Conservation (phyloP, 2,888 invertebrate species). For the Leucophenga maculata region DNA sequence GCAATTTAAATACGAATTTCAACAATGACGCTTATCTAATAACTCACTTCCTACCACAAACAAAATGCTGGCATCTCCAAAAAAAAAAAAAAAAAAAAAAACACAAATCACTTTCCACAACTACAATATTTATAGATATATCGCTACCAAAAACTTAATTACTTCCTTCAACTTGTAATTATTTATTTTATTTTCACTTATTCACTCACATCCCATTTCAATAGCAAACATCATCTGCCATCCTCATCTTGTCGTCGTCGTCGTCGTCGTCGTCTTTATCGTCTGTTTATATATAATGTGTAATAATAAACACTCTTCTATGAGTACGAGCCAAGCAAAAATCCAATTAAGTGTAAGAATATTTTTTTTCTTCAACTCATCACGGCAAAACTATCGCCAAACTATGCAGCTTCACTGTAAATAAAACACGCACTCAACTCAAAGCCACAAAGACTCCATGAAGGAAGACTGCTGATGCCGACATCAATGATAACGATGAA, state of each 20-base stretch:
- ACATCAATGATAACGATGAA: conserved; percentile 49
- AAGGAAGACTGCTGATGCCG: conserved; percentile 6
- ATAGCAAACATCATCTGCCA: conserved; percentile 59
- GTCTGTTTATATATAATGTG: neutral
- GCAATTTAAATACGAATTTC: neutral
- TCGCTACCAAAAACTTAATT: conserved; percentile 54
- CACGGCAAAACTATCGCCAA: conserved; percentile 34
- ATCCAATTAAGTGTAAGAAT: conserved; percentile 59
- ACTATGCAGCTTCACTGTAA: conserved; percentile 15
- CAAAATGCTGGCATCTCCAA: too few species aligned
- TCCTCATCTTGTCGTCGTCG: neutral
- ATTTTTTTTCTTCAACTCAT: conserved; percentile 28
- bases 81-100: too few species aligned
- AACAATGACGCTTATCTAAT: neutral
- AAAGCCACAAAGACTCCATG: conserved; percentile 32
- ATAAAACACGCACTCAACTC: conserved; percentile 22
- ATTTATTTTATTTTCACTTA: conserved; percentile 45
- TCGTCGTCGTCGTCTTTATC: neutral
- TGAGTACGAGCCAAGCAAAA: conserved; percentile 46
- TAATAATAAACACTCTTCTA: conserved; percentile 23
- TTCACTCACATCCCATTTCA: conserved; percentile 63
- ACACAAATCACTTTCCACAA: neutral
- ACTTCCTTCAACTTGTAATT: conserved; percentile 47
- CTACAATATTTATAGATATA: conserved; percentile 22
- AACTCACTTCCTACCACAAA: too few species aligned